phyloP scores from a whole-genome alignment of 1,140 invertebrate species.

The Coptotermes formosanus region DNA sequence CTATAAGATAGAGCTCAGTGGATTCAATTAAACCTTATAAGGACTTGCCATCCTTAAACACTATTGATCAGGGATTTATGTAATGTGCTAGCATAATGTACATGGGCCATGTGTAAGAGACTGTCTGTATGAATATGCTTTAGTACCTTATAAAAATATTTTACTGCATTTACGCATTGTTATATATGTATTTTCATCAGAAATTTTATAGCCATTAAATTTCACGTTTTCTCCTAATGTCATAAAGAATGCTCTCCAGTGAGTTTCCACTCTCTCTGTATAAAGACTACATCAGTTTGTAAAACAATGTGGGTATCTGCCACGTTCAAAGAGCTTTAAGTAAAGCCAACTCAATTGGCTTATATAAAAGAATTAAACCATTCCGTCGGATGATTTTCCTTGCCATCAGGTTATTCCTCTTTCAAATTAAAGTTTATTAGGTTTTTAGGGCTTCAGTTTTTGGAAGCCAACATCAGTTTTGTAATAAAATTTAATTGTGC shows the following conservation, averaged over 20 bases:
- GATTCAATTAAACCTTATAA: not conserved
- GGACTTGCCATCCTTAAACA: not conserved
- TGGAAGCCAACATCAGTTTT: not conserved
- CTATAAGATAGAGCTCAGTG: not conserved
- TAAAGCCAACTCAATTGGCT: not conserved
- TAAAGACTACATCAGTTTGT: not conserved
- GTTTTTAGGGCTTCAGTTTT: not conserved
- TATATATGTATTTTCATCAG: not conserved
- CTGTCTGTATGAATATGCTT: not conserved
- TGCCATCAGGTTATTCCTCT: not conserved
- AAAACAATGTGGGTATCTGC: not conserved
- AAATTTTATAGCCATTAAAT: not conserved
- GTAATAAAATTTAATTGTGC: not conserved
- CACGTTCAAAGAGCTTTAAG: constrained; percentile 7
- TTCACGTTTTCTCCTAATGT: not conserved
- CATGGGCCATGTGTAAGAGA: not conserved
- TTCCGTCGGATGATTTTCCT: not conserved
- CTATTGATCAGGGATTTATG: constrained; percentile 7
- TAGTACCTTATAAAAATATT: not conserved
- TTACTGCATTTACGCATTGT: not conserved
- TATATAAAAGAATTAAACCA: not conserved
- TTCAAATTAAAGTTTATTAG: not conserved
- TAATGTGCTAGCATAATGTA: not conserved
- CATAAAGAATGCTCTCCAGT: not conserved
- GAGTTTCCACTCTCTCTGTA: not conserved